Evolutionary conservation across 35 echinoderm and acorn worm genomes (phyloP).

Genomic region (Apostichopus parvimensis): DNA sequence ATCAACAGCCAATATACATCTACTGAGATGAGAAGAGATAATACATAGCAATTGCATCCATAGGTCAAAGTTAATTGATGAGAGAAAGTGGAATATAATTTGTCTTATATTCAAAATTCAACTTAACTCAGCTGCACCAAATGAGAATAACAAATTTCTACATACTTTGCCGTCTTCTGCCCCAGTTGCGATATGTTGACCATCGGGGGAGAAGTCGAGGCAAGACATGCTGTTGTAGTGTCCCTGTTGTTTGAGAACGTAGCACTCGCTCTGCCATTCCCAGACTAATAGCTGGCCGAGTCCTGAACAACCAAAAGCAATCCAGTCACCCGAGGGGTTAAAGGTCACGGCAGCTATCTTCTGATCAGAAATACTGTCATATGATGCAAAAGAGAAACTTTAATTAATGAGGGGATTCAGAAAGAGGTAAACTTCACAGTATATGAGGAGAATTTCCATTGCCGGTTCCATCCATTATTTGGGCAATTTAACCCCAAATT

Average conservation of each 20-base stretch:
- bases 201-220: constrained; percentile 89
- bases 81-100: no score
- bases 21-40: no score
- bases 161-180: constrained; percentile 94
- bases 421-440: not conserved
- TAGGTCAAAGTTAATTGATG: no score
- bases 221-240: constrained; percentile 95
- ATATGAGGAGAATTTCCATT: not conserved
- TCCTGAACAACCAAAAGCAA: constrained; percentile 85
- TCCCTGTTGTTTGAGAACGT: constrained; percentile 97
- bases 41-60: no score
- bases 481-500: no score
- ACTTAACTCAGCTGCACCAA: no score
- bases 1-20: no score
- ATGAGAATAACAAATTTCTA: not conserved
- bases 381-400: not conserved
- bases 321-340: constrained; percentile 92
- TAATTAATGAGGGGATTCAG: not conserved
- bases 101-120: no score
- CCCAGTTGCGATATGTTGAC: constrained; percentile 83
- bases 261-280: constrained; percentile 98
- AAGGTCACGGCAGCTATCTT: constrained; percentile 75
- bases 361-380: constrained; percentile 82
- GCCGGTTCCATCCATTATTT: no score
- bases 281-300: constrained; percentile 91